Evolutionary conservation across 2,797 vertebrate genomes (phyloP).

Genomic region (Carcharodon carcharias): DNA sequence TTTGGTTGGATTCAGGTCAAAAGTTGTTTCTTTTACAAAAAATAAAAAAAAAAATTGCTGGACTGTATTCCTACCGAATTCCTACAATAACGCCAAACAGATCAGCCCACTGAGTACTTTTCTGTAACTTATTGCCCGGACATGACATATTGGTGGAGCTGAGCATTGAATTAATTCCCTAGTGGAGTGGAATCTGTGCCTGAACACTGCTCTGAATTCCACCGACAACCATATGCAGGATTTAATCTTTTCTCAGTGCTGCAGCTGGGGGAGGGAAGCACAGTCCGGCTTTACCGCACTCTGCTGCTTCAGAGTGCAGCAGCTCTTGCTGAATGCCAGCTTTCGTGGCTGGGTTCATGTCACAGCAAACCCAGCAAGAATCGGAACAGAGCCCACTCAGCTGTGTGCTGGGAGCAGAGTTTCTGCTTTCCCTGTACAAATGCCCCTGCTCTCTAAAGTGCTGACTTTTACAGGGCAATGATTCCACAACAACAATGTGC

Average conservation of each 20-base stretch:
- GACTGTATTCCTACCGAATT: background rate
- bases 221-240: background rate
- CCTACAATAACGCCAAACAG: background rate
- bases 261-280: background rate
- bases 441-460: background rate
- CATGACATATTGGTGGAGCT: background rate
- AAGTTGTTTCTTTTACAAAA: slow-evolving; percentile 21
- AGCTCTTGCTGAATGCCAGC: background rate
- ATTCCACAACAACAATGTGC: background rate
- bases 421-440: background rate
- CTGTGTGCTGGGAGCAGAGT: background rate
- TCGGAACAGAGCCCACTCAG: background rate
- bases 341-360: background rate
- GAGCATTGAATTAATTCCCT: background rate
- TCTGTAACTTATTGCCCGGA: background rate
- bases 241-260: background rate
- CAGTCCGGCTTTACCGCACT: background rate
- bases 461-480: background rate
- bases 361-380: background rate
- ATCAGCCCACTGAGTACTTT: background rate
- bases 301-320: background rate
- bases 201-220: background rate
- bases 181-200: background rate
- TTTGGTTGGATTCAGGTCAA: background rate
- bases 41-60: background rate